These are phyloP conservation scores for Drosophila pseudotakahashii DNA, from an alignment of 2,888 invertebrate species.

Conservation along the genomic window DNA sequence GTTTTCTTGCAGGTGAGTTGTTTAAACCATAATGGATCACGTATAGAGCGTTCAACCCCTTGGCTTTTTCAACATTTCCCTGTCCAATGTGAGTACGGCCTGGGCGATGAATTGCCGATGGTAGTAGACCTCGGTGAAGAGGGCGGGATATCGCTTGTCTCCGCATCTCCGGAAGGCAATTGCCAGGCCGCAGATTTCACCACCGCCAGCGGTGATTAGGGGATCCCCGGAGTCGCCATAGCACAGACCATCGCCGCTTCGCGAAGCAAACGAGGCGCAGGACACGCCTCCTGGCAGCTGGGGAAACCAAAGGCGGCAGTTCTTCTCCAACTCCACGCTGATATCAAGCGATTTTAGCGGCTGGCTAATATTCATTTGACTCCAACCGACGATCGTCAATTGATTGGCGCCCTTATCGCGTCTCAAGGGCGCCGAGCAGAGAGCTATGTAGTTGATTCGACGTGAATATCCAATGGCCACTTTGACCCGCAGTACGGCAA, in stretches of 20 bases:
- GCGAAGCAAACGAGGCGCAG: not conserved
- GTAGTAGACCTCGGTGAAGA: conserved; percentile 19
- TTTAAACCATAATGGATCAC: not conserved
- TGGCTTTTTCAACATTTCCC: not conserved
- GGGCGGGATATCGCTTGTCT: conserved; percentile 4
- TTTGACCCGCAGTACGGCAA: conserved; percentile 15
- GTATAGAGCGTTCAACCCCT: not conserved
- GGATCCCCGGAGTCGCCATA: conserved; percentile 34
- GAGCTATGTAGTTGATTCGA: conserved; percentile 6
- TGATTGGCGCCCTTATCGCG: not conserved
- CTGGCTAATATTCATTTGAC: not conserved
- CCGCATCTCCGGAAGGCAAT: conserved; percentile 15
- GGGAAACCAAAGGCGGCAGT: not conserved
- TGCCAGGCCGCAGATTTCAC: conserved; percentile 24
- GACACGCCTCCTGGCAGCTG: conserved; percentile 7
- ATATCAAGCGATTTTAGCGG: not conserved
- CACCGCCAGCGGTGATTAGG: not conserved
- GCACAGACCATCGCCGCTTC: not conserved
- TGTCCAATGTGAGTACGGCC: conserved; percentile 6
- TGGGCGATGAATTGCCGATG: conserved; percentile 16
- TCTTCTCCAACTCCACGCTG: not conserved
- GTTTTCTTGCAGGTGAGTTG: conserved; percentile 40
- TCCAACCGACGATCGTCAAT: conserved; percentile 15
- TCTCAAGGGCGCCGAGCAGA: conserved; percentile 1
- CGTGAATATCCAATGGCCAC: not conserved